Percentiles rank a stretch among this genome's conserved stretches.
Evolutionary conservation across 2,797 vertebrate genomes (phyloP).

Genomic region (Notolepis coatsorum): DNA sequence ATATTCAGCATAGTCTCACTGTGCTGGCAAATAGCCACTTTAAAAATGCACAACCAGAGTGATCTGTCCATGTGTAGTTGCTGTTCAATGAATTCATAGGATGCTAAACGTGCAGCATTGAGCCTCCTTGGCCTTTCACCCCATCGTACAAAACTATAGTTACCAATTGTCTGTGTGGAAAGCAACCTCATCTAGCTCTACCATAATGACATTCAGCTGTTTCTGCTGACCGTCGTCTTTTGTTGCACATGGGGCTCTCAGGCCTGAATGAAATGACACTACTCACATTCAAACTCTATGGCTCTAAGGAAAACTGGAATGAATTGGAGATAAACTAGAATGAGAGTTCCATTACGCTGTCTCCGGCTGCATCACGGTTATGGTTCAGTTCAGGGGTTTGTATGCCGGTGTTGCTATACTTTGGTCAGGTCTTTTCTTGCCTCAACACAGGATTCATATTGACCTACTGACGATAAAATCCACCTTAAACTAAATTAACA

Average conservation of each 20-base stretch:
- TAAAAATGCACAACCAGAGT: no score
- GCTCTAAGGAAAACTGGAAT: constrained; percentile 1
- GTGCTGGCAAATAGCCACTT: no score
- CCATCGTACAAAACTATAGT: constrained; percentile 2
- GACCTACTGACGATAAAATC: no score
- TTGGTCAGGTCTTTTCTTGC: no score
- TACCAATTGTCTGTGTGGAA: not conserved
- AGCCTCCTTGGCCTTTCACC: not conserved
- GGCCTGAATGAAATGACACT: constrained; percentile 19
- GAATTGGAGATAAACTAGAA: constrained; percentile 25
- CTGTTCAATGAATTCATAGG: not conserved
- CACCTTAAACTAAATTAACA: no score
- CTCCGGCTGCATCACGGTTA: not conserved
- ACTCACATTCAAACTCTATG: constrained; percentile 4
- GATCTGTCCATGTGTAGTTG: not conserved
- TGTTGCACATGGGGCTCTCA: constrained; percentile 6
- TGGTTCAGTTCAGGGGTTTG: no score
- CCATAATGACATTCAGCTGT: not conserved
- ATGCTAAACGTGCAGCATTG: not conserved
- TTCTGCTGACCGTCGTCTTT: constrained; percentile 35
- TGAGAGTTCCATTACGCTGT: not conserved
- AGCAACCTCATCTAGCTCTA: not conserved
- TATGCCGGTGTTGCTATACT: no score
- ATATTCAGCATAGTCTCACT: no score
- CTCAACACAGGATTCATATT: no score